These are phyloP conservation scores for Pygoscelis adeliae DNA, from an alignment of 2,113 vertebrate species.

Conservation along the genomic window DNA sequence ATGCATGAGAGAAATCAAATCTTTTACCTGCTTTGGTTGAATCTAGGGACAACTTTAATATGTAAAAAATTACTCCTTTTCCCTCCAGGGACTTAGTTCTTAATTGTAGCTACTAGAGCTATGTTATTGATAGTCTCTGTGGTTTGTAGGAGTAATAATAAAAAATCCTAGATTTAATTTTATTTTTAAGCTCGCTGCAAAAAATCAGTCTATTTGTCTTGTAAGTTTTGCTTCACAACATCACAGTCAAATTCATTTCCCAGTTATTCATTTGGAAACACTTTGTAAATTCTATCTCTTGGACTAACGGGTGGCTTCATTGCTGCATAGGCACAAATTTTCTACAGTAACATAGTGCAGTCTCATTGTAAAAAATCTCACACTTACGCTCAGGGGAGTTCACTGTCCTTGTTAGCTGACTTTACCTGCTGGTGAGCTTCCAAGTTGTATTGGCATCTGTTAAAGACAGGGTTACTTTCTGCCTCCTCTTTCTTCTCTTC, in stretches of 20 bases:
- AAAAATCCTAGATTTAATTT: not conserved
- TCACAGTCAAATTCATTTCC: not conserved
- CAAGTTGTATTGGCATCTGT: not conserved
- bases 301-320: not conserved
- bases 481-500: not conserved
- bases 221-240: not conserved
- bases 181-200: not conserved
- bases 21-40: constrained; percentile 29
- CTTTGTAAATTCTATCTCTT: not conserved
- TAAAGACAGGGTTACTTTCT: not conserved
- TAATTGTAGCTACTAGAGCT: constrained; percentile 62
- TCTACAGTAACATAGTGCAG: not conserved
- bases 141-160: not conserved
- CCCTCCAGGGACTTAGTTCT: constrained; percentile 67
- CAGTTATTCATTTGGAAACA: not conserved
- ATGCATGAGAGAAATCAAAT: constrained; percentile 63
- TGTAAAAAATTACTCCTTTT: constrained; percentile 74
- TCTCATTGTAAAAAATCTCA: not conserved
- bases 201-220: not conserved
- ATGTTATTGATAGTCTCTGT: not conserved
- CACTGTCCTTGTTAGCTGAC: not conserved
- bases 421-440: not conserved
- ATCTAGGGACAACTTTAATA: constrained; percentile 73
- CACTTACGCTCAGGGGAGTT: not conserved
- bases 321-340: not conserved